phyloP scores from a whole-genome alignment of 1,140 invertebrate genomes.

The Heliconius hewitsoni region DNA sequence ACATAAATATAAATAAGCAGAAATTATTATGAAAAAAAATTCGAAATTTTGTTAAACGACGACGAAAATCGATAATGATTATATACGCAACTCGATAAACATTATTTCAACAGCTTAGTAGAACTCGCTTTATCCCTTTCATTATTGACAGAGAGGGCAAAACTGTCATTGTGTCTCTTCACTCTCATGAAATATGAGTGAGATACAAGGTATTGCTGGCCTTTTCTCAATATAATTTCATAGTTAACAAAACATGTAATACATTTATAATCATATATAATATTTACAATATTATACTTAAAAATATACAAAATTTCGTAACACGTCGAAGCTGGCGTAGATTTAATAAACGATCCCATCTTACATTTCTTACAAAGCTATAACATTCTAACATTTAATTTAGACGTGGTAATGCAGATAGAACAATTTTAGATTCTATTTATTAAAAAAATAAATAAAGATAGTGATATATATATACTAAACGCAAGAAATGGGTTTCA shows the following conservation, averaged over 20 bases:
- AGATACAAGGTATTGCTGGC: background rate
- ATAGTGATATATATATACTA: background rate
- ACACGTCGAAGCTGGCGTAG: background rate
- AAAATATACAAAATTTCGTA: background rate
- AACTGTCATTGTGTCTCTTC: conserved; percentile 1
- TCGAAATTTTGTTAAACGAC: background rate
- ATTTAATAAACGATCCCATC: conserved; percentile 1
- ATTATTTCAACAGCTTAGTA: background rate
- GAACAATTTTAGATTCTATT: too few relatives aligned
- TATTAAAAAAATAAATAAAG: background rate
- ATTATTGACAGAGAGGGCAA: background rate
- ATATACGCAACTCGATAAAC: background rate
- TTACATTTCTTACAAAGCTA: background rate
- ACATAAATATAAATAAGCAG: background rate
- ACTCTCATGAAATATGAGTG: background rate
- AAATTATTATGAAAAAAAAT: background rate
- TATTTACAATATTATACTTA: conserved; percentile 9
- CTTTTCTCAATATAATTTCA: background rate
- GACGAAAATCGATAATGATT: background rate
- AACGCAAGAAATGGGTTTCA: too few relatives aligned
- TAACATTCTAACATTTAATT: background rate
- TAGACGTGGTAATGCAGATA: background rate
- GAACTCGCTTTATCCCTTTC: background rate
- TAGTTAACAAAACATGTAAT: background rate
- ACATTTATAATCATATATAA: background rate